Evolutionary conservation across 2,113 vertebrate species (phyloP).

Genomic region (Saiga tatarica): DNA sequence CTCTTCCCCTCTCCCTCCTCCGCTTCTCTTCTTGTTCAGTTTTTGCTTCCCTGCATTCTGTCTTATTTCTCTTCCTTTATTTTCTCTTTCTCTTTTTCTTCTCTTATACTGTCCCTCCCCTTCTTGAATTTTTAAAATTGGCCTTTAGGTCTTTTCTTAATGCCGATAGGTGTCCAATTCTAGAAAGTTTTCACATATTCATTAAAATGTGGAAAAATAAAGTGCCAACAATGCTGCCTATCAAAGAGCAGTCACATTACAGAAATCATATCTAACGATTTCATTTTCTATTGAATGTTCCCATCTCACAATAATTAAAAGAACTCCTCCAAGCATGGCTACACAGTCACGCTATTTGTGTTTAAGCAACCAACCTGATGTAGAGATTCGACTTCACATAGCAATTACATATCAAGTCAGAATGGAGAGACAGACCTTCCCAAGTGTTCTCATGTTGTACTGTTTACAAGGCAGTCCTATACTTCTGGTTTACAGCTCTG

Average conservation of each 20-base stretch:
- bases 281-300: slow-evolving; percentile 37
- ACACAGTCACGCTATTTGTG: not conserved
- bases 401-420: not conserved
- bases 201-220: not conserved
- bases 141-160: not conserved
- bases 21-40: not conserved
- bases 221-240: not conserved
- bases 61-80: not conserved
- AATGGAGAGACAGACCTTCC: slow-evolving; percentile 18
- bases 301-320: slow-evolving; percentile 20
- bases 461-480: slow-evolving; percentile 64
- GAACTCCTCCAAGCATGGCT: not conserved
- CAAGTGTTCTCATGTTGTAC: not conserved
- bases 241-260: not conserved
- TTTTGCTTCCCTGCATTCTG: not conserved
- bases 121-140: not conserved
- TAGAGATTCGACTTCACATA: not conserved
- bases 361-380: not conserved
- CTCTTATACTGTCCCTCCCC: not conserved
- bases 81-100: not conserved
- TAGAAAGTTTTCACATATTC: not conserved
- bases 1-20: not conserved
- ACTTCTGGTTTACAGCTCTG: slow-evolving; percentile 62
- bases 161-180: not conserved
- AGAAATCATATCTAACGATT: not conserved